Evolutionary conservation across 2,113 vertebrate genomes (phyloP).

Genomic region (Tretioscincus oriximinensis): DNA sequence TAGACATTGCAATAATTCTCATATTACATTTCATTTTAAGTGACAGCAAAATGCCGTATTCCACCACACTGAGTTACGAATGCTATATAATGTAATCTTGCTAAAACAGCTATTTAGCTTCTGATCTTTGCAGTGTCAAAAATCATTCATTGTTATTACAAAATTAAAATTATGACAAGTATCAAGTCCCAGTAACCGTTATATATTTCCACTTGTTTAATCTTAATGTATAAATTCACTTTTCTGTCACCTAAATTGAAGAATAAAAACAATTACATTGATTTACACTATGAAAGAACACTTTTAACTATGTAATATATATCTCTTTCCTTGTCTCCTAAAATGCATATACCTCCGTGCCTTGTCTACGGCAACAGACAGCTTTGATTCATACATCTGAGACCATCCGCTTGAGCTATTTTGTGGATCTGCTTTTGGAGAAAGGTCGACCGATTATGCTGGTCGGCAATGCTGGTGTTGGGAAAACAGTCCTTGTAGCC

Average conservation of each 20-base stretch:
- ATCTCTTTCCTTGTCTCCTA: conserved; percentile 44
- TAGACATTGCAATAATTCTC: conserved; percentile 68
- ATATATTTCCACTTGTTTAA: conserved; percentile 60
- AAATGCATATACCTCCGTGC: conserved; percentile 23
- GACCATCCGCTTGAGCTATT: conserved; percentile 69
- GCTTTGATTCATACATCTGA: conserved; percentile 70
- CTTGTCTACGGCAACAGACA: conserved; percentile 51
- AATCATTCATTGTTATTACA: conserved; percentile 59
- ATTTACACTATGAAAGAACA: conserved; percentile 44
- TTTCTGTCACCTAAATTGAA: conserved; percentile 40
- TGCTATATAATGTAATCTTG: conserved; percentile 56
- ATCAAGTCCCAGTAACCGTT: conserved; percentile 37
- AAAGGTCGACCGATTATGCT: conserved; percentile 68
- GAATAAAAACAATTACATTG: conserved; percentile 54
- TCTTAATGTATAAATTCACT: conserved; percentile 53
- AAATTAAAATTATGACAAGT: conserved; percentile 57
- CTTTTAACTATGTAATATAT: conserved; percentile 38
- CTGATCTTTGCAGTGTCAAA: conserved; percentile 58
- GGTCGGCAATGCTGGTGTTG: conserved; percentile 72
- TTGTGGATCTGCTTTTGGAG: conserved; percentile 74
- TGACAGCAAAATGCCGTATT: conserved; percentile 66
- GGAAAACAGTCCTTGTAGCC: conserved; percentile 72
- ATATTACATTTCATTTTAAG: conserved; percentile 67
- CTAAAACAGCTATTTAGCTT: conserved; percentile 56
- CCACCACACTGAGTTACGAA: conserved; percentile 61